phyloP scores from a whole-genome alignment of 1,140 invertebrate species.

The Cherax quadricarinatus region DNA sequence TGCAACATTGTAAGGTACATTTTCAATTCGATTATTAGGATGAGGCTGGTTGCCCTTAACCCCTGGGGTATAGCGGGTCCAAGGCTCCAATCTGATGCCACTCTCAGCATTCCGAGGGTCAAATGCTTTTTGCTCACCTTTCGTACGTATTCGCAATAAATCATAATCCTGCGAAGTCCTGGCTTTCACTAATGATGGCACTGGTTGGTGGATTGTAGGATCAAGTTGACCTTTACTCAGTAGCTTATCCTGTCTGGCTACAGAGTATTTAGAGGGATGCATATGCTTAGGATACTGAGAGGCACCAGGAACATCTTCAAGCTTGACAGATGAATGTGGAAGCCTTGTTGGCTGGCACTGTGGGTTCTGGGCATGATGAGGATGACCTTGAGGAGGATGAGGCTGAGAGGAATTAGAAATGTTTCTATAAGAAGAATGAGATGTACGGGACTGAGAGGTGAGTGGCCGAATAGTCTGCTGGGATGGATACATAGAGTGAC shows the following conservation, averaged over 20 bases:
- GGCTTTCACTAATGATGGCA: background rate
- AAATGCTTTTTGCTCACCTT: conserved; percentile 63
- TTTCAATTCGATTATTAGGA: background rate
- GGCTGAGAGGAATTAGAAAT: conserved; percentile 24
- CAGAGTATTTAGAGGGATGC: conserved; percentile 22
- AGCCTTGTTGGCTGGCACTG: conserved; percentile 42
- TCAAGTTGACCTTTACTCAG: conserved; percentile 27
- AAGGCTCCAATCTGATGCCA: conserved; percentile 28
- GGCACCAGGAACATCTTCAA: conserved; percentile 23
- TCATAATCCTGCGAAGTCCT: conserved; percentile 37
- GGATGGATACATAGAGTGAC: conserved; percentile 14
- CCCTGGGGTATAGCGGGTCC: background rate
- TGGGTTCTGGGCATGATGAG: conserved; percentile 22
- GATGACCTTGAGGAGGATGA: conserved; percentile 19
- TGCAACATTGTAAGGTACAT: background rate
- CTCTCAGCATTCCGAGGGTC: conserved; percentile 49
- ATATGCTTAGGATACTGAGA: conserved; percentile 44
- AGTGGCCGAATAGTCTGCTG: conserved; percentile 1
- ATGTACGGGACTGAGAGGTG: background rate
- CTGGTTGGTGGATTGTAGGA: background rate
- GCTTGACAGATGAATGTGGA: conserved; percentile 54
- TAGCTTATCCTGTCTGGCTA: background rate
- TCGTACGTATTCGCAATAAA: conserved; percentile 44
- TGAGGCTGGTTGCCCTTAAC: background rate
- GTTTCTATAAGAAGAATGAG: conserved; percentile 7